Conservation (phyloP, 2,888 invertebrate species). For the Pherbina coryleti region DNA sequence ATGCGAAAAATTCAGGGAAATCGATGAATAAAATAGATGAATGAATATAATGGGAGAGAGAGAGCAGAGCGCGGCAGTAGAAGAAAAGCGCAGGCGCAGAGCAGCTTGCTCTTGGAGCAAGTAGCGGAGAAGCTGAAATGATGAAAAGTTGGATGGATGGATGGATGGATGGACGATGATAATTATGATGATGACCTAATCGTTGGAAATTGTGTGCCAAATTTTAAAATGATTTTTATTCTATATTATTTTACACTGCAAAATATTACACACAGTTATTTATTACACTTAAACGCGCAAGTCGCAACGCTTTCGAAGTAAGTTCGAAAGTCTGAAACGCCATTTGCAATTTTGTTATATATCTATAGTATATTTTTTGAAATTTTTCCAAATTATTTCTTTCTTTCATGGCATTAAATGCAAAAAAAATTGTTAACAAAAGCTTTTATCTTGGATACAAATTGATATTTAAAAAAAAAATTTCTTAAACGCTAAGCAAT, state of each 20-base stretch:
- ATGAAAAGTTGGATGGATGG: not conserved
- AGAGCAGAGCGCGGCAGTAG: slow-evolving; percentile 21
- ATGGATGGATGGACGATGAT: not conserved
- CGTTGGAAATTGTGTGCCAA: slow-evolving; percentile 66
- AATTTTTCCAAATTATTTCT: not conserved
- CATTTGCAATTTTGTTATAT: slow-evolving; percentile 31
- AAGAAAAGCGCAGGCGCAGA: slow-evolving; percentile 8
- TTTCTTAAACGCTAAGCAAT: not conserved
- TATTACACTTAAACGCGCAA: not conserved
- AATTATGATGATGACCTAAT: not conserved
- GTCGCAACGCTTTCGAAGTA: slow-evolving; percentile 2
- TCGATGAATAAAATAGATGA: not conserved
- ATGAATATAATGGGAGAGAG: not conserved
- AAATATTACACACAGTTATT: slow-evolving; percentile 27
- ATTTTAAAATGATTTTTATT: slow-evolving; percentile 53
- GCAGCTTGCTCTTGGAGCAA: not conserved
- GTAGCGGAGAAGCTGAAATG: not conserved
- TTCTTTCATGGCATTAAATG: slow-evolving; percentile 16
- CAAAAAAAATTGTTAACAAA: not conserved
- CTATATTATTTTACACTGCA: slow-evolving; percentile 32
- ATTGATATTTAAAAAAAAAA: not conserved
- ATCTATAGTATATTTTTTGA: slow-evolving; percentile 6
- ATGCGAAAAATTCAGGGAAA: slow-evolving; percentile 11
- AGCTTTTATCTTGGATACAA: slow-evolving; percentile 1
- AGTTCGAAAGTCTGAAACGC: slow-evolving; percentile 1